These are phyloP conservation scores for Triplophysa rosa DNA, from an alignment of 2,113 vertebrate species.

Conservation along the genomic window DNA sequence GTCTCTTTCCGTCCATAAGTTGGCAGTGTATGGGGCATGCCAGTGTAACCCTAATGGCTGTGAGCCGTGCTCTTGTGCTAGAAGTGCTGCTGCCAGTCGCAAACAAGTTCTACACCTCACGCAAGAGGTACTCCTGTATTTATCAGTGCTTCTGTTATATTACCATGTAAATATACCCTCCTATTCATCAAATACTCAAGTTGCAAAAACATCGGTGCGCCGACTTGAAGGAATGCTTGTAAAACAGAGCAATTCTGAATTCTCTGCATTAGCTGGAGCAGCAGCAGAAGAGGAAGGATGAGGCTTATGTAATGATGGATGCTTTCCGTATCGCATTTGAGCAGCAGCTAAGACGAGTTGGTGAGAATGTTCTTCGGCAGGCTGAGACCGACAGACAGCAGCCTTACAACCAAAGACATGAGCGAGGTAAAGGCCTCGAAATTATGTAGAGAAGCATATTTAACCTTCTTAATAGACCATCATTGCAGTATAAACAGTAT, in stretches of 20 bases:
- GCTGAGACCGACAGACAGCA: constrained; percentile 73
- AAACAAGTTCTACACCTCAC: constrained; percentile 82
- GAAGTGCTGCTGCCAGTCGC: constrained; percentile 75
- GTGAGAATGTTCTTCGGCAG: constrained; percentile 79
- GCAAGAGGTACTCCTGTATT: constrained; percentile 78
- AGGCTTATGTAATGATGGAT: constrained; percentile 84
- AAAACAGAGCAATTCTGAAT: constrained; percentile 37
- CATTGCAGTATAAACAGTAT: not conserved
- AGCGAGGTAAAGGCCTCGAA: constrained; percentile 61
- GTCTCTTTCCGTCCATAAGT: constrained; percentile 63
- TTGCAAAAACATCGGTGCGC: not conserved
- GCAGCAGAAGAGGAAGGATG: constrained; percentile 80
- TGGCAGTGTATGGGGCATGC: constrained; percentile 85
- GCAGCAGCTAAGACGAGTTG: constrained; percentile 85
- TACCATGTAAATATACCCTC: not conserved
- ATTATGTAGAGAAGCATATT: too few relatives aligned
- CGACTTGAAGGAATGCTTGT: constrained; percentile 7
- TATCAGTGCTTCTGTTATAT: constrained; percentile 22
- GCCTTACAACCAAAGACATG: constrained; percentile 54
- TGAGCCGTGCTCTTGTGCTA: constrained; percentile 82
- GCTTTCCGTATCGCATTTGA: constrained; percentile 93
- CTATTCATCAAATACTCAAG: not conserved
- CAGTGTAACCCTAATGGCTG: constrained; percentile 66
- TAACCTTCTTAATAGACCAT: constrained; percentile 26
- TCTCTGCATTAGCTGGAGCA: constrained; percentile 73